A percentile compares a stretch with the other conserved stretches of the same genome.
Evolutionary conservation across 2,888 invertebrate species (phyloP).

Genomic region (Helleia helle): DNA sequence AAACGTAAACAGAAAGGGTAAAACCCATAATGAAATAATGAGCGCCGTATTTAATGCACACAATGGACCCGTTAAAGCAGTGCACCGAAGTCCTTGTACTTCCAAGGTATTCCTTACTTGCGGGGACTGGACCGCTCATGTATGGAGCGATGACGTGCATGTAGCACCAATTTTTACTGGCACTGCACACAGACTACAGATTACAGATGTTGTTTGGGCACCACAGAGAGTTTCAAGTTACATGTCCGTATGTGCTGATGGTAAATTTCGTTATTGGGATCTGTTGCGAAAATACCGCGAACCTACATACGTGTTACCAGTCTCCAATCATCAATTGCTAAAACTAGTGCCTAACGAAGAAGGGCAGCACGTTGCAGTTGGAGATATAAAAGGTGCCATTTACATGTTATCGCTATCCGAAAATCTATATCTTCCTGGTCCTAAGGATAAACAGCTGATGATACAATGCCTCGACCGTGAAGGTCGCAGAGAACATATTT

Average conservation of each 20-base stretch:
- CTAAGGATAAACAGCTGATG: conserved; percentile 80
- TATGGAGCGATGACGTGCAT: conserved; percentile 80
- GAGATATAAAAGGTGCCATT: conserved; percentile 78
- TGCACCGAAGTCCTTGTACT: conserved; percentile 77
- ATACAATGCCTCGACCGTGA: conserved; percentile 86
- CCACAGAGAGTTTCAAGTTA: conserved; percentile 48
- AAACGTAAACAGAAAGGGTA: conserved; percentile 79
- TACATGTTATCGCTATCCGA: conserved; percentile 78
- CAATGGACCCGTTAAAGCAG: conserved; percentile 72
- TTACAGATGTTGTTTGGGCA: conserved; percentile 40
- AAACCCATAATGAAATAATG: conserved; percentile 75
- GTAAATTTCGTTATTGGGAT: conserved; percentile 86
- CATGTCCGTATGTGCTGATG: conserved; percentile 61
- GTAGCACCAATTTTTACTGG: conserved; percentile 40
- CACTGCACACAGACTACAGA: conserved; percentile 28
- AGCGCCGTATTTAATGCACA: conserved; percentile 71
- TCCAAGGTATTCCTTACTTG: conserved; percentile 79
- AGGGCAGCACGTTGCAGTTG: conserved; percentile 75
- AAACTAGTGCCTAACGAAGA: conserved; percentile 77
- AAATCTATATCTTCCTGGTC: conserved; percentile 75
- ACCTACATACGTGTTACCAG: conserved; percentile 78
- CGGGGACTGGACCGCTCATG: conserved; percentile 76
- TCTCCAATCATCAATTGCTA: conserved; percentile 63
- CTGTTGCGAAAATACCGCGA: conserved; percentile 79
- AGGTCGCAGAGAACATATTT: conserved; percentile 87